Evolutionary conservation across 2,888 invertebrate species (phyloP).

Genomic region (Euphydryas editha): DNA sequence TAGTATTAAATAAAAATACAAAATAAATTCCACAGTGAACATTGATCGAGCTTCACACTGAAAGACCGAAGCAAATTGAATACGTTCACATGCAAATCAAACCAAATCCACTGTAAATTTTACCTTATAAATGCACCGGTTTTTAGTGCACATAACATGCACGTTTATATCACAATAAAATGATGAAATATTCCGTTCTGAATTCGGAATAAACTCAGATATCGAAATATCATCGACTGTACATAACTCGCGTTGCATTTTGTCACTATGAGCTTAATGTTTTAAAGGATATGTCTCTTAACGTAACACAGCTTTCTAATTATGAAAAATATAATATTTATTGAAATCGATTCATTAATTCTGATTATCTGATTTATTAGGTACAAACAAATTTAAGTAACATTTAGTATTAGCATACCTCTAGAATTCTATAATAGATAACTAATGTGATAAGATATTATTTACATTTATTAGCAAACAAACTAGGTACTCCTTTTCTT

Average conservation of each 20-base stretch:
- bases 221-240: neutral
- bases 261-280: neutral
- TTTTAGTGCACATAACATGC: conserved; percentile 8
- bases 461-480: no score
- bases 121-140: conserved; percentile 5
- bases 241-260: neutral
- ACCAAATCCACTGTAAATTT: conserved; percentile 48
- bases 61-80: conserved; percentile 33
- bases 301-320: no score
- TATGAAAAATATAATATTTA: no score
- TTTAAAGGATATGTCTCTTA: no score
- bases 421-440: no score
- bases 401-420: no score
- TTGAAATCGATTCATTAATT: no score
- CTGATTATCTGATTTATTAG: no score
- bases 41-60: conserved; percentile 29
- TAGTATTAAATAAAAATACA: conserved; percentile 8
- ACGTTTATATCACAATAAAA: neutral
- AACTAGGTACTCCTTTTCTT: no score
- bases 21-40: conserved; percentile 27
- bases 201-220: neutral
- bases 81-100: conserved; percentile 54
- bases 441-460: no score
- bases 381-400: no score
- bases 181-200: conserved; percentile 4